Evolutionary conservation across 2,797 vertebrate species (phyloP).

Genomic region (Morus bassanus): DNA sequence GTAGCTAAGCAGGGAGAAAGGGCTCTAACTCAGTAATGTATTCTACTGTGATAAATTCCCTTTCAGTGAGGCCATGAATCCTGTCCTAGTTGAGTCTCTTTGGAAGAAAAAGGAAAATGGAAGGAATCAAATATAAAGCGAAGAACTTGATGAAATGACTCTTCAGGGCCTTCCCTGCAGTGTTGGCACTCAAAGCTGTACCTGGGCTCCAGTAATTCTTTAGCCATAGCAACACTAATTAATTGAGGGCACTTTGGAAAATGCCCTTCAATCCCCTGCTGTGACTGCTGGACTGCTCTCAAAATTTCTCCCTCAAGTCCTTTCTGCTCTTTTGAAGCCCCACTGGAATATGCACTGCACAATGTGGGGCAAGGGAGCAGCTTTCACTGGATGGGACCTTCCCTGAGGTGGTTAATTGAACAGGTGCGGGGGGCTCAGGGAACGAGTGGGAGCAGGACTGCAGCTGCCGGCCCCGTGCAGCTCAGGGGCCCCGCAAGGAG

Average conservation of each 20-base stretch:
- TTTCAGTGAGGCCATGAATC: conserved; percentile 24
- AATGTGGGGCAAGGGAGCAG: not conserved
- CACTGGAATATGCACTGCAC: not conserved
- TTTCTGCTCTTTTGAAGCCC: conserved; percentile 23
- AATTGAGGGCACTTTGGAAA: conserved; percentile 33
- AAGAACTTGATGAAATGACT: not conserved
- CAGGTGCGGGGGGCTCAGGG: not conserved
- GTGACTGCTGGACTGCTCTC: not conserved
- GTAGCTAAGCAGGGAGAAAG: not conserved
- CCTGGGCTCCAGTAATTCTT: conserved; percentile 3
- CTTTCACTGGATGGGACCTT: not conserved
- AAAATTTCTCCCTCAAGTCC: not conserved
- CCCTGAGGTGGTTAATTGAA: not conserved
- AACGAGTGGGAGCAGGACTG: not conserved
- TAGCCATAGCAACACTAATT: not conserved
- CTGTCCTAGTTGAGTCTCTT: conserved; percentile 11
- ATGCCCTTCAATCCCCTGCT: conserved; percentile 29
- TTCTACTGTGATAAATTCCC: conserved; percentile 32
- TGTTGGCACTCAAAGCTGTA: conserved; percentile 1
- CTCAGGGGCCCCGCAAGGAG: not conserved
- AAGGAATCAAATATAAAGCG: conserved; percentile 31
- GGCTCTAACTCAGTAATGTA: conserved; percentile 7
- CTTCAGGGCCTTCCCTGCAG: conserved; percentile 30
- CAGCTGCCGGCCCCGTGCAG: not conserved
- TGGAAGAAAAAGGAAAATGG: conserved; percentile 6